Evolutionary conservation across 2,888 invertebrate species (phyloP), one percentile per base, ranked within the genome.

Genomic region (Rotaria macrura): DNA sequence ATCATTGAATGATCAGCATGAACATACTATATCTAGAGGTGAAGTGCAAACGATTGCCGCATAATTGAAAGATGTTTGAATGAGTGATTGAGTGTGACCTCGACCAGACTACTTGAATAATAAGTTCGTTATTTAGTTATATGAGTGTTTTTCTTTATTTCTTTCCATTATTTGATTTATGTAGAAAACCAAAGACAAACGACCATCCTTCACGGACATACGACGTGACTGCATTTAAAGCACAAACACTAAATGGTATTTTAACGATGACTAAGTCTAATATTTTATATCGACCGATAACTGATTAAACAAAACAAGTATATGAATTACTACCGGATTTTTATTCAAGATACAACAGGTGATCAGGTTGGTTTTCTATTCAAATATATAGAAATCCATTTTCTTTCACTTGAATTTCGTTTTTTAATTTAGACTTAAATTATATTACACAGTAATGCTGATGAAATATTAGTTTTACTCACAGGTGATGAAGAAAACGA

Each of bases 11-110:
- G 99, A 99, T 91, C 93, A 97, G 88, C 93, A 98, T 87, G 95
- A 96, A 85, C 93, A 97, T 89, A 98, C 99, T 96, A 99, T 99
- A 92, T 96, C 99, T 0, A 99, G 99, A 0, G 97, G 99, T 40
- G 99, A 99, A 92, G 99, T 99, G 88, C 93, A 97, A 91, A 95
- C 98, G 86, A 93, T 99, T 88, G 94, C 95, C 83, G 96, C 96
- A 10, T 96, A 96, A 90, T 92, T 98, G 74, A 93, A 93, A 4
- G 95, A 95, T 0, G 95, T 96, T 0, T 93, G 94, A 87, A 99
- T 99, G 99, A 99, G 99, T 0, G 99, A 99, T 91, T 93, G 96
- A 85, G 95, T 96, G 85, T 94, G 96, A 90, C 93, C 97, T 87
- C 95, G 95, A 0, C 95, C 95, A 90, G 98, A 98, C 0, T 96